Percentiles rank a stretch among this genome's conserved stretches.
These are phyloP conservation scores for Aproaerema taeniolella DNA, from an alignment of 2,888 invertebrate genomes.

Conservation along the genomic window DNA sequence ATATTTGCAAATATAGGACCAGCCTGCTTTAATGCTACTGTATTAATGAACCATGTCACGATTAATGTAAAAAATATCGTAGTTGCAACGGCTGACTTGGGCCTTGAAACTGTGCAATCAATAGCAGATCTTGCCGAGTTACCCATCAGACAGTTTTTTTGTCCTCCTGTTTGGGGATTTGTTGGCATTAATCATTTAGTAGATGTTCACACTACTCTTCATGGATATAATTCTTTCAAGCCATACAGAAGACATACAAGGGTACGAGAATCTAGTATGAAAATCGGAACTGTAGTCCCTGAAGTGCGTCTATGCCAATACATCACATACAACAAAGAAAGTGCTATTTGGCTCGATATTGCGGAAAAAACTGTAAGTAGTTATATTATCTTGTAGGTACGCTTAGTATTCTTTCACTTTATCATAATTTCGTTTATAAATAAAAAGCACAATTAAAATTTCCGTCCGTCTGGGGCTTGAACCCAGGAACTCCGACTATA, in stretches of 20 bases:
- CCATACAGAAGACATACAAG: conserved; percentile 69
- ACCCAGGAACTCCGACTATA: no score
- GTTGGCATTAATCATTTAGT: conserved; percentile 74
- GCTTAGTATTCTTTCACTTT: not conserved
- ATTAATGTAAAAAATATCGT: conserved; percentile 68
- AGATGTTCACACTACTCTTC: conserved; percentile 72
- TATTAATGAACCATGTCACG: conserved; percentile 52
- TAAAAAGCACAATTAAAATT: not conserved
- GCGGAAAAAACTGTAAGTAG: conserved; percentile 49
- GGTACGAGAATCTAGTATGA: conserved; percentile 66
- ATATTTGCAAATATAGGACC: conserved; percentile 75
- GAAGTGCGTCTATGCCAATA: conserved; percentile 76
- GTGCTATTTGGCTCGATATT: conserved; percentile 48
- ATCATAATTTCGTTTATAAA: not conserved
- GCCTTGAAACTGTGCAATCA: conserved; percentile 56
- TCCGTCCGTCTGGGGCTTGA: no score
- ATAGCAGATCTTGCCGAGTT: conserved; percentile 63
- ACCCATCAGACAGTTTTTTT: conserved; percentile 66
- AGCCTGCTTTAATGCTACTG: conserved; percentile 76
- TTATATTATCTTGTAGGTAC: not conserved
- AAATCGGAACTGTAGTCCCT: conserved; percentile 63
- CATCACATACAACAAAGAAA: conserved; percentile 56
- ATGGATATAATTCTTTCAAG: conserved; percentile 67
- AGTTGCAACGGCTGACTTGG: conserved; percentile 76
- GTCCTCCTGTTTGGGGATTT: conserved; percentile 81